phyloP scores from a whole-genome alignment of 2,113 vertebrate genomes.

The Noturus placidus region DNA sequence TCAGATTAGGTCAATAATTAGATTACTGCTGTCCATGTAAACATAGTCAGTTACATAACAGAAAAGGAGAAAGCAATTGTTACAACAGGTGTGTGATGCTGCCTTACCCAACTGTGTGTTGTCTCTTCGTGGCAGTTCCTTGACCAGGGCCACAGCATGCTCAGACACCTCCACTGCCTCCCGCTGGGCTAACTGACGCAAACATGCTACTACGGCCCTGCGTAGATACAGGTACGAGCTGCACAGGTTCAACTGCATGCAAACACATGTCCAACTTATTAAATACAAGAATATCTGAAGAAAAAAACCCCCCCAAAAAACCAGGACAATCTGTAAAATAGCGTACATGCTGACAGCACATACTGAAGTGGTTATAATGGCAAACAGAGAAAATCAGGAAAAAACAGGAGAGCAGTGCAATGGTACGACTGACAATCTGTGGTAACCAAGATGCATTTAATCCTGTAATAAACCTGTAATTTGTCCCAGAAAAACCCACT shows the following conservation, averaged over 20 bases:
- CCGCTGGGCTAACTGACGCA: conserved; percentile 87
- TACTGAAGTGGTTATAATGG: background rate
- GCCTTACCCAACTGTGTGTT: conserved; percentile 78
- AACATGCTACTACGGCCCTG: conserved; percentile 83
- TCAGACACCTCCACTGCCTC: conserved; percentile 87
- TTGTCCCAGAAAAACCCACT: background rate
- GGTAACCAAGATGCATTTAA: conserved; percentile 10
- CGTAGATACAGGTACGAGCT: conserved; percentile 84
- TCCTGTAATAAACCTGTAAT: background rate
- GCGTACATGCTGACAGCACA: background rate
- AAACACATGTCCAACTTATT: conserved; percentile 44
- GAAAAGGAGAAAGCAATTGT: background rate
- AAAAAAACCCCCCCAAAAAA: background rate
- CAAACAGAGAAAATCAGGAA: conserved; percentile 8
- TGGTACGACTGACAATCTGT: background rate
- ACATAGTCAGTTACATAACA: background rate
- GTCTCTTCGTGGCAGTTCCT: conserved; percentile 75
- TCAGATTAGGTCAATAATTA: too few species aligned
- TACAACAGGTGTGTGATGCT: background rate
- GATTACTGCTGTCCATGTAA: too few species aligned
- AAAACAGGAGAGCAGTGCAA: background rate
- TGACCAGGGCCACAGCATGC: conserved; percentile 81
- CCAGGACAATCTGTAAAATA: background rate
- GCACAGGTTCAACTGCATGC: conserved; percentile 84
- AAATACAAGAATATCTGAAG: background rate